Evolutionary conservation across 2,797 vertebrate genomes (phyloP), one percentile per base, ranked within the genome.

Genomic region (Sphenopsis melanotis): DNA sequence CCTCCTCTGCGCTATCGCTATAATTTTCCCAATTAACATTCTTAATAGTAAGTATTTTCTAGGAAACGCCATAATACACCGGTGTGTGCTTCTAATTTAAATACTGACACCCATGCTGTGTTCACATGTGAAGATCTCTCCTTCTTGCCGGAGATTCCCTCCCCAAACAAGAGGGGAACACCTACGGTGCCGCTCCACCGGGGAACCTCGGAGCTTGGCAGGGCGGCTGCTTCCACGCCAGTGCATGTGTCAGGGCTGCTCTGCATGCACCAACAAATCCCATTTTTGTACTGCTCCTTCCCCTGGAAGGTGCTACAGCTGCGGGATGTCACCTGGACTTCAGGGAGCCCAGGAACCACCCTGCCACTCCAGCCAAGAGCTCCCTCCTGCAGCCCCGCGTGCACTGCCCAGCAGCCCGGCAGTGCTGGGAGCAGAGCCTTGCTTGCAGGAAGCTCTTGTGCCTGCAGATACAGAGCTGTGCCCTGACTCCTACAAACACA

Each of bases 1-100:
- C 59, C 79, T 94, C 72, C 95, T 95, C 70, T 86, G 74, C 64
- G 82, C 87, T 95, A 66, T 34, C 4, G 0, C 46, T 90, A 42
- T 76, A 90, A 94, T 94, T 94, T 94, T 82, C 85, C 87, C 94
- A 93, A 96, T 96, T 96, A 94, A 90, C 79, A 86, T 95, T 84
- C 94, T 59, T 90, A 95, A 91, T 74, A 88, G 44, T 75, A 86
- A 92, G 89, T 88, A 91, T 95, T 97, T 97, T 96, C 82, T 69
- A 96, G 80, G 85, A 94, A 96, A 94, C 5, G 30, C 89, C 0
- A 0, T 84, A 90, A 90, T 78, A 87, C 85, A 86, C 91, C 96
- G 89, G 92, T 95, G 93, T 92, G 91, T 90, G 83, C 65, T 37
- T 56, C 89, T 93, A 87, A 96, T 95, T 95, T 80, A 90, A 95